Base-by-base conservation (phyloP, 2,797 vertebrate species). In the Diplodus puntazzo region DNA sequence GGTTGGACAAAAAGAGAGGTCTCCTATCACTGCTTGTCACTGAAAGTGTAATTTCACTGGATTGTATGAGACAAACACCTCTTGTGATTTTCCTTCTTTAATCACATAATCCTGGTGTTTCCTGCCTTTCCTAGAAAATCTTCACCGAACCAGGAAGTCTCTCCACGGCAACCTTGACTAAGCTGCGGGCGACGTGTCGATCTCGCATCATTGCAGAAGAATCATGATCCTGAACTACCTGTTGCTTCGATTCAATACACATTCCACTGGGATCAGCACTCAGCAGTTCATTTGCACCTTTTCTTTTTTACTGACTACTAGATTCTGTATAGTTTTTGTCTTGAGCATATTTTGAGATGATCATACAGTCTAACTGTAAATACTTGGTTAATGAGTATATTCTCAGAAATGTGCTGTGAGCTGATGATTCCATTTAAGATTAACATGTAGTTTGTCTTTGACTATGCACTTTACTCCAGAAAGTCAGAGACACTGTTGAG, bases 121-220 rank as follows among this genome's bases (percentile, higher is more conserved):
- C 20, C 57, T 65, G 11, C 13, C 55, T 60, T 84, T 89, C 67
- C 30, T 73, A 96, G 95, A 97, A 96, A 94, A 97, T 98, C 90
- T 99, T 99, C 90, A 94, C 93, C 0, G 97, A 98, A 73, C 97
- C 97, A 2, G 97, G 98, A 87, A 97, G 96, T 82, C 93, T 99
- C 69, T 93, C 97, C 88, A 96, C 79, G 90, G 80, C 94, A 52
- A 96, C 96, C 14, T 83, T 99, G 85, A 82, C 89, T 78, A 97
- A 95, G 88, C 96, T 98, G 16, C 94, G 97, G 20, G 93, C 90
- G 60, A 93, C 62, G 0, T 97, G 96, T 83, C 93, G 93, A 58
- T 93, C 95, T 1, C 91, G 87, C 53, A 45, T 98, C 58, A 30
- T 80, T 4, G 87, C 90, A 13, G 93, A 91, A 55, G 90, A 92